A percentile compares a stretch with the other conserved stretches of the same genome.
Conservation (phyloP, 1,140 invertebrate species). For the Hermetia illucens region DNA sequence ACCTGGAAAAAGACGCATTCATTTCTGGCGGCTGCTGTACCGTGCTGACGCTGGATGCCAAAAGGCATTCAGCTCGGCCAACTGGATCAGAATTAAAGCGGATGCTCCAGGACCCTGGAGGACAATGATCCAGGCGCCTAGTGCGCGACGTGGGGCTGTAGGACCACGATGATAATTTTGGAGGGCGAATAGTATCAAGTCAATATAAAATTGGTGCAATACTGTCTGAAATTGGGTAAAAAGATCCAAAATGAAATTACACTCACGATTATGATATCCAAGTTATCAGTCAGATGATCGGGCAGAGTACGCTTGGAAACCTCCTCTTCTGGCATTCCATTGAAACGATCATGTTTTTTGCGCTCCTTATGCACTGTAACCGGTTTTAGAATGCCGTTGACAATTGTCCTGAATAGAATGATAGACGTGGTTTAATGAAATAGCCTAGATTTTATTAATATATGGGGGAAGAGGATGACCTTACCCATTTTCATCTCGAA, state of each 20-base stretch:
- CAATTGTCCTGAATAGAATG: background rate
- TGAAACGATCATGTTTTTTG: conserved; percentile 91
- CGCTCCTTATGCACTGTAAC: conserved; percentile 61
- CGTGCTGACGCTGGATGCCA: too few relatives aligned
- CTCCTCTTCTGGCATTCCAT: conserved; percentile 94
- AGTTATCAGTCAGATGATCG: conserved; percentile 79
- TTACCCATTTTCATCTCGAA: conserved; percentile 43
- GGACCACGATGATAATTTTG: too few relatives aligned
- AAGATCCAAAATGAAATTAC: conserved; percentile 23
- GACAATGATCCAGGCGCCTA: too few relatives aligned
- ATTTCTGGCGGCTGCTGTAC: too few relatives aligned
- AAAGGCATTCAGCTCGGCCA: too few relatives aligned
- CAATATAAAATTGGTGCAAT: too few relatives aligned
- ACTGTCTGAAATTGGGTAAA: too few relatives aligned
- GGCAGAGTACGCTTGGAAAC: conserved; percentile 82
- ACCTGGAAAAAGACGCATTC: too few relatives aligned
- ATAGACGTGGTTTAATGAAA: background rate
- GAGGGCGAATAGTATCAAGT: too few relatives aligned
- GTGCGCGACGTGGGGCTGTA: too few relatives aligned
- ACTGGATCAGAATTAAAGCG: too few relatives aligned
- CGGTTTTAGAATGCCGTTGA: conserved; percentile 35
- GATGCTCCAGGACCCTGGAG: too few relatives aligned
- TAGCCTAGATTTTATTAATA: conserved; percentile 2
- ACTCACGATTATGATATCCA: conserved; percentile 97
- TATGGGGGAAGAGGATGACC: conserved; percentile 7